phyloP scores from a whole-genome alignment of 2,888 invertebrate genomes.

The Ichneumon xanthorius region DNA sequence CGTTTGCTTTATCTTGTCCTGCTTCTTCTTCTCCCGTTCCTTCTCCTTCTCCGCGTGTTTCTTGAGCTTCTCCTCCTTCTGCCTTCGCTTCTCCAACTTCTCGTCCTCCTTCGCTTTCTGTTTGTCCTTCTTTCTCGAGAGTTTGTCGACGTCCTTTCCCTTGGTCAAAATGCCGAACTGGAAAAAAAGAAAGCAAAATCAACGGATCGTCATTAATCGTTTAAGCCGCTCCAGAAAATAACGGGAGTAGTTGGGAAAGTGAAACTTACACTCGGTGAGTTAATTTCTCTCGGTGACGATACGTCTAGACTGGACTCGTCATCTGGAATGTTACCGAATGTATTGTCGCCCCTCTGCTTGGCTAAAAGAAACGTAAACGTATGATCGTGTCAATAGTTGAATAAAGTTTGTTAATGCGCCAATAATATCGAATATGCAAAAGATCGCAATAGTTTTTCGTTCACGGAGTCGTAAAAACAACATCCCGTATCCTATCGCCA shows the following conservation, averaged over 20 bases:
- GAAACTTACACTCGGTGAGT: slow-evolving; percentile 87
- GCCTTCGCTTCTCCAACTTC: slow-evolving; percentile 89
- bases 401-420: not conserved
- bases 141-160: slow-evolving; percentile 87
- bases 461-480: not conserved
- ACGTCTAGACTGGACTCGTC: slow-evolving; percentile 89
- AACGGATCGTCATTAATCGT: not conserved
- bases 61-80: slow-evolving; percentile 89
- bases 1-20: slow-evolving; percentile 88
- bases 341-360: slow-evolving; percentile 83
- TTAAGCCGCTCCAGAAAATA: not conserved
- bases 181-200: not conserved
- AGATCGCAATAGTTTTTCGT: not conserved
- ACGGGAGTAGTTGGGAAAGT: slow-evolving; percentile 22
- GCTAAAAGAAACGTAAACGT: slow-evolving; percentile 74
- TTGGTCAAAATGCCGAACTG: slow-evolving; percentile 86
- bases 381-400: not conserved
- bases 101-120: slow-evolving; percentile 91
- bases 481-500: slow-evolving; percentile 1
- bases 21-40: slow-evolving; percentile 88
- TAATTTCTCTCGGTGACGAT: slow-evolving; percentile 89
- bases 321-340: slow-evolving; percentile 86
- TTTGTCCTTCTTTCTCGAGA: slow-evolving; percentile 88
- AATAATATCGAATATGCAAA: not conserved
- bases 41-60: slow-evolving; percentile 89